phyloP scores from a whole-genome alignment of 2,797 vertebrate genomes.

The Alauda arvensis region DNA sequence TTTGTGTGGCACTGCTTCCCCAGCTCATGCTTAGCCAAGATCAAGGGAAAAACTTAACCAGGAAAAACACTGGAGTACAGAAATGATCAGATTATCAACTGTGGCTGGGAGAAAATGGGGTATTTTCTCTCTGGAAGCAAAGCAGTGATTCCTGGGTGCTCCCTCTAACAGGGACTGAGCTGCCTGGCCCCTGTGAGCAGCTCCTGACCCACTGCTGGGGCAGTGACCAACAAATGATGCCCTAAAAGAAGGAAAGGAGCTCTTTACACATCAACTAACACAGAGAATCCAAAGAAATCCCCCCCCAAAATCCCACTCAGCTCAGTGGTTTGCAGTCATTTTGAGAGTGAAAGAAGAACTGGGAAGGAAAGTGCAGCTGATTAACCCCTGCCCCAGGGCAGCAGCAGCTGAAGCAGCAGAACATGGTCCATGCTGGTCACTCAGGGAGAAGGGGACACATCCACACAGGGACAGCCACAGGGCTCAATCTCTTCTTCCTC shows the following conservation, averaged over 20 bases:
- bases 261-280: background rate
- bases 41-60: background rate
- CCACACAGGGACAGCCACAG: background rate
- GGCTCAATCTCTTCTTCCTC: constrained; percentile 18
- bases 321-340: background rate
- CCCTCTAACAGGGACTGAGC: background rate
- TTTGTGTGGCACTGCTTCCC: background rate
- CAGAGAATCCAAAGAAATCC: background rate
- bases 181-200: background rate
- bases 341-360: background rate
- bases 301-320: background rate
- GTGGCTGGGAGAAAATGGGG: background rate
- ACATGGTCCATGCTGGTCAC: accelerated
- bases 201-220: background rate
- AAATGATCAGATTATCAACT: background rate
- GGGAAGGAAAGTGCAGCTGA: background rate
- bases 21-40: background rate
- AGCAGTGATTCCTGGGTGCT: background rate
- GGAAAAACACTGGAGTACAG: background rate
- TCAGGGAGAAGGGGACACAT: background rate
- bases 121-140: background rate
- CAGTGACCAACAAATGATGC: background rate
- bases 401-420: background rate
- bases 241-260: background rate
- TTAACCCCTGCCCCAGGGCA: background rate